Conservation (phyloP, 2,888 invertebrate genomes). For the Chydorus sphaericus region DNA sequence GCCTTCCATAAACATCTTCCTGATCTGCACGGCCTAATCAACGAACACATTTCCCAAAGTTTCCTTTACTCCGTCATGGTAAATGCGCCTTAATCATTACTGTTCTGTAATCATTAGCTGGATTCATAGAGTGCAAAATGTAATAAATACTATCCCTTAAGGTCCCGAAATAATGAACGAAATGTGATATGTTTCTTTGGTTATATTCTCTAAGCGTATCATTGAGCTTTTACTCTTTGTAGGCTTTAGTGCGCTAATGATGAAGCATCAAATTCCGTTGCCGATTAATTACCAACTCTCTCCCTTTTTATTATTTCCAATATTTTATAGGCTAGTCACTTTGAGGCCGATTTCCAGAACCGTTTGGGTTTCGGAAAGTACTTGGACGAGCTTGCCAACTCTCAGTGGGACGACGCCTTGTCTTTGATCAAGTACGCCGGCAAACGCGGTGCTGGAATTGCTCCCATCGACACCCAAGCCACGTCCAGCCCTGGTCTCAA, state of each 20-base stretch:
- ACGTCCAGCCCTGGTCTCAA: slow-evolving; percentile 3
- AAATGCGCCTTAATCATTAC: too few relatives aligned
- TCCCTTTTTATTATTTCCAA: too few relatives aligned
- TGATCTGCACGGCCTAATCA: slow-evolving; percentile 41
- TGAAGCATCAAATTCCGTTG: too few relatives aligned
- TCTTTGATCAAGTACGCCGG: slow-evolving; percentile 62
- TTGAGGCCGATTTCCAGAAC: slow-evolving; percentile 12
- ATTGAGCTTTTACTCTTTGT: too few relatives aligned
- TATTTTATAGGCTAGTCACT: slow-evolving; percentile 13
- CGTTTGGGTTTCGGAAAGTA: slow-evolving; percentile 14
- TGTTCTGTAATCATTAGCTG: too few relatives aligned
- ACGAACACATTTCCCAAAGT: slow-evolving; percentile 51
- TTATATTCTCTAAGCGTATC: too few relatives aligned
- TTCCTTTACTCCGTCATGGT: slow-evolving; percentile 55
- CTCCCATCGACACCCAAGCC: not conserved
- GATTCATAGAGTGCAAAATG: too few relatives aligned
- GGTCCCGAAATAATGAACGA: too few relatives aligned
- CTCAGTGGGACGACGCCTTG: slow-evolving; percentile 55
- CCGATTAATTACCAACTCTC: too few relatives aligned
- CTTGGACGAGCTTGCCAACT: slow-evolving; percentile 56
- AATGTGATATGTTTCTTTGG: too few relatives aligned
- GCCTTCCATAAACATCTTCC: slow-evolving; percentile 37
- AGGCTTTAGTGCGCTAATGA: too few relatives aligned
- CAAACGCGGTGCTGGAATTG: slow-evolving; percentile 45
- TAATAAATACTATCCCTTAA: too few relatives aligned